Base-by-base conservation (phyloP, 1,140 invertebrate genomes). In the Papilio xuthus region DNA sequence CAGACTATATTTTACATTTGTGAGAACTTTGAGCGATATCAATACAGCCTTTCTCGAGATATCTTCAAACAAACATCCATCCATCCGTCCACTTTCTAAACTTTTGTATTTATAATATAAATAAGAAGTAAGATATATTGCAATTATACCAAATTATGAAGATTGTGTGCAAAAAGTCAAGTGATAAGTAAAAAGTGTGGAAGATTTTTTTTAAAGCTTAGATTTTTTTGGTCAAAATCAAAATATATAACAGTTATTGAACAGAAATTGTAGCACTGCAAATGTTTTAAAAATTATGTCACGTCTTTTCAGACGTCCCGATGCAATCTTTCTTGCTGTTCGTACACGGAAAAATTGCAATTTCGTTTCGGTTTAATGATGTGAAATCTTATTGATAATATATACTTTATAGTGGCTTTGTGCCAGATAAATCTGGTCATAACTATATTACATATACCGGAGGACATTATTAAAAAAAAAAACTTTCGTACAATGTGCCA, bases 261-360 rank as follows among this genome's bases (percentile, higher is more conserved):
- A 69, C 56, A 60, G 23, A 60, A 60, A 23, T 60, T 60, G 20
- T 60, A 23, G 10, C 13, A 70, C 37, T 70, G 28, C n/a, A 70
- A 70, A 70, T 70, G 37, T 70, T 28, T 70, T 69, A 69, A 71
- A 71, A 71, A 42, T 71, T 71, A 71, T 71, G n/a, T 71, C 70
- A 71, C 70, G 70, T 71, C 9, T 44, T 71, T 42, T 13, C n/a
- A 42, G n/a, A 42, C n/a, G 56, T 60, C 4, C 70, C n/a, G 37
- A 23, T 71, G 70, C 70, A 71, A 71, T 42, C 37, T 71, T 44
- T 71, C 56, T 26, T 60, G 56, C 56, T 50, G 47, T 18, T 42
- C 70, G 32, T 71, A 44, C n/a, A 71, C 2, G 37, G 70, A 42
- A 44, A 71, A 71, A 71, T 71, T 71, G 70, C 70, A 71, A 42